A percentile compares a stretch with the other conserved stretches of the same genome.
Evolutionary conservation across 2,113 vertebrate species (phyloP).

Genomic region (Phasianus colchicus): DNA sequence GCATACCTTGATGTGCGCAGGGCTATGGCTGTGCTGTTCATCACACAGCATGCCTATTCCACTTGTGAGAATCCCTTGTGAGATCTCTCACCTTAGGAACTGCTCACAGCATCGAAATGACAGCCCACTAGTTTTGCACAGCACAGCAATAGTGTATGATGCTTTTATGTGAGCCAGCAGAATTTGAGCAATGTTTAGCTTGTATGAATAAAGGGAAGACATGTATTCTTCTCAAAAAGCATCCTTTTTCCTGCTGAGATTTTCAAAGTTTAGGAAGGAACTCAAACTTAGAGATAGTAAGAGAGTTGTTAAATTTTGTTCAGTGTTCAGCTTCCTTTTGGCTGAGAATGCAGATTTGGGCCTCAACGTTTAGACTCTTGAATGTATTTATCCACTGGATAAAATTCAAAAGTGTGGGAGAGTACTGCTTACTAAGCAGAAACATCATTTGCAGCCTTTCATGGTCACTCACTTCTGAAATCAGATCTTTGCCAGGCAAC

Average conservation of each 20-base stretch:
- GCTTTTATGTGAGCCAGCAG: neutral
- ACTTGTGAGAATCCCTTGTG: neutral
- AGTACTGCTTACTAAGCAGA: neutral
- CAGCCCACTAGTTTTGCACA: neutral
- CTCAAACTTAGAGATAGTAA: neutral
- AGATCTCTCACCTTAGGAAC: neutral
- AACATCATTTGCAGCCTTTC: neutral
- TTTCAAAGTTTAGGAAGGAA: neutral
- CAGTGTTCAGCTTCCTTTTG: neutral
- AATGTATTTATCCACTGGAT: neutral
- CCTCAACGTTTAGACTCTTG: neutral
- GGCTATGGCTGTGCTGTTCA: neutral
- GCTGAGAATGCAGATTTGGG: neutral
- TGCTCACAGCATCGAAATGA: neutral
- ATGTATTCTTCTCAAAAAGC: neutral
- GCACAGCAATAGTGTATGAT: neutral
- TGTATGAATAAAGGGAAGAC: neutral
- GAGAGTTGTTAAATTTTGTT: neutral
- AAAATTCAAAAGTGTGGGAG: neutral
- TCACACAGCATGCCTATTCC: fast-evolving
- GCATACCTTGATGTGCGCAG: neutral
- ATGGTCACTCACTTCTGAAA: neutral
- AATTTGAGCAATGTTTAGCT: neutral
- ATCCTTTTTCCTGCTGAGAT: neutral
- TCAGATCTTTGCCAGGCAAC: neutral